These are phyloP conservation scores for Coracopsis vasa DNA, from an alignment of 2,113 vertebrate species.

Conservation along the genomic window DNA sequence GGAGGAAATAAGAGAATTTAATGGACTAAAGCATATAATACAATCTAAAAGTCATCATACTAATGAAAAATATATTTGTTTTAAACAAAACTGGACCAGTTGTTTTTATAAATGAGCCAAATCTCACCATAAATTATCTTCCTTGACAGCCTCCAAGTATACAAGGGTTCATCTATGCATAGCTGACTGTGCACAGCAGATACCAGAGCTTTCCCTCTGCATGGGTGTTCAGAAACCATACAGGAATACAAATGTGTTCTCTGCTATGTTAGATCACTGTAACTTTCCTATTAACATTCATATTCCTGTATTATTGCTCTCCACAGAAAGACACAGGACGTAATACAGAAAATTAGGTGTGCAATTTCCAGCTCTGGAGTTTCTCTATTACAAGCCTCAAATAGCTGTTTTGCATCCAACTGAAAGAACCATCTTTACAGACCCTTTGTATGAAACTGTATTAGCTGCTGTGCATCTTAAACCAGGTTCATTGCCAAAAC, in stretches of 20 bases:
- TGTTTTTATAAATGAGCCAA: neutral
- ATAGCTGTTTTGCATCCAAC: neutral
- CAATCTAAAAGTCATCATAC: neutral
- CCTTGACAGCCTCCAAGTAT: neutral
- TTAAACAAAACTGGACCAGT: neutral
- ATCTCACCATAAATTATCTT: neutral
- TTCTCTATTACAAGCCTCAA: neutral
- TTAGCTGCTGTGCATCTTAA: neutral
- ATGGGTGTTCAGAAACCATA: neutral
- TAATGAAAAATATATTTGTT: neutral
- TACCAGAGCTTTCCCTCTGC: neutral
- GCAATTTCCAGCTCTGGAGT: neutral
- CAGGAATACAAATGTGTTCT: neutral
- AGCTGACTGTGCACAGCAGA: neutral
- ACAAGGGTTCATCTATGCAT: neutral
- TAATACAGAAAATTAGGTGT: neutral
- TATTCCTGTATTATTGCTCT: neutral
- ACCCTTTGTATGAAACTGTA: neutral
- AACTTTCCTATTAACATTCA: neutral
- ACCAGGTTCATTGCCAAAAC: neutral
- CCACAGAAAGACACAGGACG: neutral
- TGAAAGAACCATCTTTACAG: neutral
- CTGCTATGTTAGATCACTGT: neutral
- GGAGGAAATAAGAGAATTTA: neutral
- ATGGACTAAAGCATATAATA: neutral